Evolutionary conservation across 2,797 vertebrate species (phyloP), one percentile per base, ranked within the genome.

Genomic region (Synanceia verrucosa): DNA sequence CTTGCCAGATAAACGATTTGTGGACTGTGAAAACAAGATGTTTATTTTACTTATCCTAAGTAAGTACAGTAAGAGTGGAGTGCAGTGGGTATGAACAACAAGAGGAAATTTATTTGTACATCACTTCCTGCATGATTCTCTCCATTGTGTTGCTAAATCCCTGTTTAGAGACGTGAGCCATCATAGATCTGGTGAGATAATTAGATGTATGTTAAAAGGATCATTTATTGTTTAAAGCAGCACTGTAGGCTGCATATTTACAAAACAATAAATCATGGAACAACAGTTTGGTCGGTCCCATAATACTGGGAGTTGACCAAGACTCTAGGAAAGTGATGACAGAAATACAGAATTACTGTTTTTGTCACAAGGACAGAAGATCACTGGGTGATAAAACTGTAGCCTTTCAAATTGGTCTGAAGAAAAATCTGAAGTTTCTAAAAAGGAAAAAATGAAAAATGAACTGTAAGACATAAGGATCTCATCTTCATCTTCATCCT

Each of bases 381-480:
- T 70, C 33, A 39, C 29, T 37, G 43, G 50, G 43, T 57, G 31
- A 77, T 72, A 53, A 67, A 83, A 62, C 10, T 37, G 39, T 56
- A 24, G 44, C 41, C 43, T 65, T 65, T 72, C 19, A 57, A 39
- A 55, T 50, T 1, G 4, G n/a, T 62, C 48, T 36, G 7, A 66
- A 24, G 52, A 57, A 58, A 47, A 19, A 23, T 64, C n/a, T 37
- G 11, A 19, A 61, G 26, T 72, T 64, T 70, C 29, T 41, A 62
- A 73, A 74, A 59, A 61, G 48, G 24, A 14, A 61, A 56, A 70
- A 31, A 82, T 59, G 36, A 77, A 71, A 76, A 67, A 79, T 57
- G 3, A 72, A 31, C 31, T 64, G 14, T 34, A 50, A 65, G 69
- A 67, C 56, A 44, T 71, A 66, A 18, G 43, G 16, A 18, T 55